Conservation (phyloP, 1,140 invertebrate species). For the Papilio polytes region DNA sequence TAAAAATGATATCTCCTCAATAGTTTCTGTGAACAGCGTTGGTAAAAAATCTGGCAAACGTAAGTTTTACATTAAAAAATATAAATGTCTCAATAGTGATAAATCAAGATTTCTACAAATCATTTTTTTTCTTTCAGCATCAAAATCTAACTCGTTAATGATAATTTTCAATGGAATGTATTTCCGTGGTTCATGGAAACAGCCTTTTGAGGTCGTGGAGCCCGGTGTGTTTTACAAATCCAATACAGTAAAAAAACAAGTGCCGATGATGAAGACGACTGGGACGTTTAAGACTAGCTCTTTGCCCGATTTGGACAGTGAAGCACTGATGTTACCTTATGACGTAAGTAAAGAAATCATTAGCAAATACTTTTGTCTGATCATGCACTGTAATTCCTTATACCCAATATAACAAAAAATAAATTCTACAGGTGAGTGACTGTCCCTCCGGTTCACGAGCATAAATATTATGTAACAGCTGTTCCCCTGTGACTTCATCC, state of each 20-base stretch:
- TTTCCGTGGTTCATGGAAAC: constrained; percentile 84
- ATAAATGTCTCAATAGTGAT: neutral
- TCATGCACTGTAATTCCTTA: neutral
- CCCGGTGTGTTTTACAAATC: constrained; percentile 84
- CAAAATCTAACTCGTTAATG: constrained; percentile 79
- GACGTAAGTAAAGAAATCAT: constrained; percentile 70
- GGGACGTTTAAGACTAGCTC: constrained; percentile 83
- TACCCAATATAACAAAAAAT: neutral
- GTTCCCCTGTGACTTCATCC: too few relatives aligned
- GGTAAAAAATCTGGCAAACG: constrained; percentile 74
- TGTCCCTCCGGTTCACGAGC: neutral
- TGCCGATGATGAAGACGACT: constrained; percentile 83
- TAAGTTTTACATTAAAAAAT: constrained; percentile 51
- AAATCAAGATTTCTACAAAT: constrained; percentile 8
- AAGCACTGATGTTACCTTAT: constrained; percentile 85
- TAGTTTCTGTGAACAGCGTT: constrained; percentile 81
- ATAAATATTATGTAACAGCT: neutral
- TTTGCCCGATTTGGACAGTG: constrained; percentile 83
- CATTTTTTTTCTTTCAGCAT: constrained; percentile 46
- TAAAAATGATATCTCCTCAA: constrained; percentile 75
- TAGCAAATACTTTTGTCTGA: neutral
- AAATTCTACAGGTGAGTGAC: neutral
- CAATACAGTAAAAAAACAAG: constrained; percentile 82
- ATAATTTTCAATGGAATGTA: constrained; percentile 87
- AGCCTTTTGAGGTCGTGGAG: constrained; percentile 79